Conservation (phyloP, 2,888 invertebrate genomes). For the Malacosoma neustria region DNA sequence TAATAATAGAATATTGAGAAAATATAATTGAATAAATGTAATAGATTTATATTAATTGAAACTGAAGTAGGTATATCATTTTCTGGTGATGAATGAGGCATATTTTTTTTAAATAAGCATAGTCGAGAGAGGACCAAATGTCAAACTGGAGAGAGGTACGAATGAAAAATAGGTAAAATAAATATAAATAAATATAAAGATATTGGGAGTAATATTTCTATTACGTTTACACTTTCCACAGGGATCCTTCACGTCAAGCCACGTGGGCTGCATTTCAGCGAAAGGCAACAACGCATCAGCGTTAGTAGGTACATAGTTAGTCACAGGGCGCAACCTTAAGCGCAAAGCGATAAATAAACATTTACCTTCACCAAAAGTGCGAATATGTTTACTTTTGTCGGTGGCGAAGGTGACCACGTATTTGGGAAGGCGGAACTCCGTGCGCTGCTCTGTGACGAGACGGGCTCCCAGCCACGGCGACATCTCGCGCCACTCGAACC, state of each 20-base stretch:
- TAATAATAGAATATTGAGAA: too few species aligned
- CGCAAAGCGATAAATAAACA: constrained; percentile 69
- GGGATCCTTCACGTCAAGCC: constrained; percentile 34
- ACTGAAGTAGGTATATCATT: too few species aligned
- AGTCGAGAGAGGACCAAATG: too few species aligned
- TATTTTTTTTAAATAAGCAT: too few species aligned
- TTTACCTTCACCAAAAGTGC: constrained; percentile 79
- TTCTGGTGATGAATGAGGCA: too few species aligned
- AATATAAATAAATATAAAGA: too few species aligned
- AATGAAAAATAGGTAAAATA: too few species aligned
- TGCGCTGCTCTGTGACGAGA: constrained; percentile 66
- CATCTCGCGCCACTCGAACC: constrained; percentile 77
- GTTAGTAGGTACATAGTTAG: constrained; percentile 49
- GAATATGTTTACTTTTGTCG: constrained; percentile 75
- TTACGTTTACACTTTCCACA: constrained; percentile 10
- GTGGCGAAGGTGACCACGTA: constrained; percentile 78
- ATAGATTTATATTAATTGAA: too few species aligned
- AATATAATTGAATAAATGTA: too few species aligned
- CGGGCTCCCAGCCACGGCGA: constrained; percentile 65
- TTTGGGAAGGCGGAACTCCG: constrained; percentile 76
- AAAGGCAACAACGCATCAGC: constrained; percentile 41
- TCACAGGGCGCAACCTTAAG: constrained; percentile 58
- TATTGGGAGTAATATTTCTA: too few species aligned
- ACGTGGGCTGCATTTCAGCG: constrained; percentile 39
- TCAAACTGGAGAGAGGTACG: too few species aligned